Percentiles rank a stretch among this genome's conserved stretches.
Evolutionary conservation across 2,113 vertebrate genomes (phyloP).

Genomic region (Bubalus kerabau): DNA sequence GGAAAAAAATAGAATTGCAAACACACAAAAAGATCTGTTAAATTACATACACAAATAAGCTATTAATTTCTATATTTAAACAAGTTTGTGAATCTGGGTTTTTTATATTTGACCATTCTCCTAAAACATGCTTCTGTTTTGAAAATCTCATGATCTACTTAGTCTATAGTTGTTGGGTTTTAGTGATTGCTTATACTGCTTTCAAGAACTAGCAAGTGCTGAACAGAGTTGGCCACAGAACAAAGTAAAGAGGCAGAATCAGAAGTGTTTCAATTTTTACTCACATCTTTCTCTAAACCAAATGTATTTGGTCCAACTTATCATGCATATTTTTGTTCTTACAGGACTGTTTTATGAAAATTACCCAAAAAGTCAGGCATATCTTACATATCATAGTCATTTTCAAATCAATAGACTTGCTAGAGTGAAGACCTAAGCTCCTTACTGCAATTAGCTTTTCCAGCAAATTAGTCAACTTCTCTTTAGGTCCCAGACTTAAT

Average conservation of each 20-base stretch:
- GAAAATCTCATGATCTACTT: conserved; percentile 24
- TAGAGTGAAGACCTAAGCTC: background rate
- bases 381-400: background rate
- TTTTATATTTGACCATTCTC: background rate
- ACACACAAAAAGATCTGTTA: background rate
- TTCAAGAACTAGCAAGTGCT: background rate
- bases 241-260: background rate
- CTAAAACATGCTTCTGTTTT: background rate
- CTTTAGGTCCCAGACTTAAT: background rate
- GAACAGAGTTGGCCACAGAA: background rate
- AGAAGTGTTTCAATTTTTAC: background rate
- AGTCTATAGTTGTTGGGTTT: background rate
- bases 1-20: conserved; percentile 36
- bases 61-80: background rate
- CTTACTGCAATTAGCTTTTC: conserved; percentile 17
- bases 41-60: background rate
- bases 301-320: background rate
- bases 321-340: background rate
- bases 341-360: background rate
- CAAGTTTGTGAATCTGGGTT: background rate
- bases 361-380: background rate
- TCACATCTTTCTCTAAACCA: background rate
- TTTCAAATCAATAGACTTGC: conserved; percentile 24
- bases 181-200: background rate
- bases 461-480: background rate